phyloP scores from a whole-genome alignment of 2,113 vertebrate genomes.

The Sterrhoptilus dennistouni region DNA sequence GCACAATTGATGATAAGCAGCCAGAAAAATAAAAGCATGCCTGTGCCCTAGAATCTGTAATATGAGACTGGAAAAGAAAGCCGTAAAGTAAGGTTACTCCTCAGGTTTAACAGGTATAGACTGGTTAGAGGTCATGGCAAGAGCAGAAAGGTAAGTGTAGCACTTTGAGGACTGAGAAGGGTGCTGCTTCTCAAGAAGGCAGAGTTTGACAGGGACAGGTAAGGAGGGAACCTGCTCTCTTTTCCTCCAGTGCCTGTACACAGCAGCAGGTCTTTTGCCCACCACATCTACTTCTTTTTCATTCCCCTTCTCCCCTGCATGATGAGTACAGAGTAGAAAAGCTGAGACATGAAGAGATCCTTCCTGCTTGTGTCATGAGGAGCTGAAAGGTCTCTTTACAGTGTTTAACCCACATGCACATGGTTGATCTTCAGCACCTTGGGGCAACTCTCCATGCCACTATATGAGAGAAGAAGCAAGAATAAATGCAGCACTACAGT shows the following conservation, averaged over 20 bases:
- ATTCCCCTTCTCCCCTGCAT: background rate
- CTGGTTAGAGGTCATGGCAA: background rate
- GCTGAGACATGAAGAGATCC: background rate
- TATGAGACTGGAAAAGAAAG: background rate
- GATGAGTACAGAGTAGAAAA: rapidly evolving
- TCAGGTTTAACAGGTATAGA: background rate
- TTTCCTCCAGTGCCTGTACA: background rate
- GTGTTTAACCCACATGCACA: background rate
- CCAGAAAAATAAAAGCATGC: background rate
- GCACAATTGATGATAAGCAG: background rate
- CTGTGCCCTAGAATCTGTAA: background rate
- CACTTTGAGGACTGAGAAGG: background rate
- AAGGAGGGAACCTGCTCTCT: background rate
- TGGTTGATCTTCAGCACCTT: background rate
- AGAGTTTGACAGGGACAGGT: background rate
- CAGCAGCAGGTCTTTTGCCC: background rate
- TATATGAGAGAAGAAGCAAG: background rate
- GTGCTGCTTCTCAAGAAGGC: background rate
- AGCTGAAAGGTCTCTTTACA: background rate
- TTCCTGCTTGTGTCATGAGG: background rate
- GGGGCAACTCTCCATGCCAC: background rate
- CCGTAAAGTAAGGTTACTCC: background rate
- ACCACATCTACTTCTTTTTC: background rate
- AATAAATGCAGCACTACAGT: background rate
- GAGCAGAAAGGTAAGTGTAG: background rate